phyloP scores from a whole-genome alignment of 2,888 invertebrate species.

The Parapristionchus giblindavisi region DNA sequence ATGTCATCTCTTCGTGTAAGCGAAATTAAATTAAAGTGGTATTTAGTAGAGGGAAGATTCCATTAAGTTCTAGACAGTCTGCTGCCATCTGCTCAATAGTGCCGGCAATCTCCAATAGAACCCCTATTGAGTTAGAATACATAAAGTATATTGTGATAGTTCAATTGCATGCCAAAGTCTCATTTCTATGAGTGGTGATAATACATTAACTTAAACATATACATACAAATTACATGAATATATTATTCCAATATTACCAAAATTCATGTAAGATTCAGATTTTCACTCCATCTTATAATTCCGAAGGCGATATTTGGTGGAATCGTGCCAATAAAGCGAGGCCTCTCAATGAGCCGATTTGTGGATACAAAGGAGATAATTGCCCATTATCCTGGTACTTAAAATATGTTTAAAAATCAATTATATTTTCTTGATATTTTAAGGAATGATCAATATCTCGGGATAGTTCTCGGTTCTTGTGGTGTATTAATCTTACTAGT shows the following conservation, averaged over 20 bases:
- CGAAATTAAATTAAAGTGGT: no score
- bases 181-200: background rate
- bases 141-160: no score
- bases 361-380: constrained; percentile 47
- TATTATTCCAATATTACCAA: background rate
- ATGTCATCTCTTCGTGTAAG: no score
- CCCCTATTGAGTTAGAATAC: no score
- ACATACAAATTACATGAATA: background rate
- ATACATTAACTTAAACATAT: background rate
- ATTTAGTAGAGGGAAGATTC: no score
- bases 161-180: no score
- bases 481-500: constrained; percentile 45
- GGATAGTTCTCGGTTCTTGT: constrained; percentile 46
- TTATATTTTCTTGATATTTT: background rate
- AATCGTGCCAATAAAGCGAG: constrained; percentile 39
- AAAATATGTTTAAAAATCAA: background rate
- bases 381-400: constrained; percentile 30
- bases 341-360: constrained; percentile 45
- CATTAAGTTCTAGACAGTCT: no score
- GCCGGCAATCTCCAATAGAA: no score
- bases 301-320: constrained; percentile 43
- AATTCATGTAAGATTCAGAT: background rate
- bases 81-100: no score
- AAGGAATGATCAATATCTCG: constrained; percentile 45
- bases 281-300: background rate